Conservation (phyloP, 2,888 invertebrate species). For the Athalia rosae region DNA sequence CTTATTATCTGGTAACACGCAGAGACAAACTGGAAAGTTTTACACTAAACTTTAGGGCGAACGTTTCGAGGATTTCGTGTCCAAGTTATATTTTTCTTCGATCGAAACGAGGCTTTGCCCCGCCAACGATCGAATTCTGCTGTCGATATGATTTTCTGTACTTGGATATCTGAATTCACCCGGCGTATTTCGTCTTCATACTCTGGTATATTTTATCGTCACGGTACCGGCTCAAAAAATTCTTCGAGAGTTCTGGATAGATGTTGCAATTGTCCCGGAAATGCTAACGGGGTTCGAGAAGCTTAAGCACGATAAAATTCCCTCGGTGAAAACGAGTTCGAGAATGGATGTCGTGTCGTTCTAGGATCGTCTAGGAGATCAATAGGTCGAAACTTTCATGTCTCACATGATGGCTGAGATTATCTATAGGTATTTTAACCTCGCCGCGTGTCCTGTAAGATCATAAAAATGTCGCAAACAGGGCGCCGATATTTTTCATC, state of each 20-base stretch:
- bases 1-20: constrained; percentile 20
- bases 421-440: constrained; percentile 1
- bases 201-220: not conserved
- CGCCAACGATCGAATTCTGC: not conserved
- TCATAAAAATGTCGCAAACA: constrained; percentile 13
- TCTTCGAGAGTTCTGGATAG: not conserved
- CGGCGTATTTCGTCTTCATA: too few species aligned
- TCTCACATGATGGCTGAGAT: constrained; percentile 30
- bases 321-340: constrained; percentile 30
- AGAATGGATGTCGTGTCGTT: constrained; percentile 49
- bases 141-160: too few species aligned
- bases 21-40: constrained; percentile 5
- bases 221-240: not conserved
- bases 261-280: constrained; percentile 11
- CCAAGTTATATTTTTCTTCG: not conserved
- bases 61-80: constrained; percentile 26
- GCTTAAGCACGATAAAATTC: not conserved
- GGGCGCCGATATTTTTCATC: not conserved
- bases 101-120: constrained; percentile 1
- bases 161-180: too few species aligned
- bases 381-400: constrained; percentile 52
- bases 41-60: constrained; percentile 19
- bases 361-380: constrained; percentile 53
- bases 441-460: not conserved
- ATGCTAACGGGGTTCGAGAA: constrained; percentile 26